Evolutionary conservation across 2,888 invertebrate species (phyloP).

Genomic region (Zeuzera pyrina): DNA sequence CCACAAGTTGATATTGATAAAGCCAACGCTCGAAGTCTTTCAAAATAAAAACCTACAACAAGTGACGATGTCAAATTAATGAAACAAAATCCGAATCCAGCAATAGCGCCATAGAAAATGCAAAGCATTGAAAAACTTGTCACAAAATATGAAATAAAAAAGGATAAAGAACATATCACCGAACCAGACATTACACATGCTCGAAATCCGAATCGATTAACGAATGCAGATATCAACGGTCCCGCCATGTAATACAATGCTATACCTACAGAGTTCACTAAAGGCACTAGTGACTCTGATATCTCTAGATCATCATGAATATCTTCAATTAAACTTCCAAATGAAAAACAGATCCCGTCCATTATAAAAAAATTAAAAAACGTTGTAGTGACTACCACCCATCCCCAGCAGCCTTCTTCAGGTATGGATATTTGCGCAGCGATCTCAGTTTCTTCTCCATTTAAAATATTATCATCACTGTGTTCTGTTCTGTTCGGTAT

Average conservation of each 20-base stretch:
- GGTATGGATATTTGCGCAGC: constrained; percentile 56
- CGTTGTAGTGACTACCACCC: constrained; percentile 47
- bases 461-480: constrained; percentile 34
- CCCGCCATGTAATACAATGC: constrained; percentile 47
- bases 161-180: constrained; percentile 34
- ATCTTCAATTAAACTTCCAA: constrained; percentile 45
- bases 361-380: constrained; percentile 40
- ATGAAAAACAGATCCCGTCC: constrained; percentile 51
- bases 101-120: constrained; percentile 42
- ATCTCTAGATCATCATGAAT: constrained; percentile 37
- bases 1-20: constrained; percentile 44
- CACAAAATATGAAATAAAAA: constrained; percentile 44
- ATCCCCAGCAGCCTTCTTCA: constrained; percentile 58
- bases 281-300: constrained; percentile 34
- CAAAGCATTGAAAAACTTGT: constrained; percentile 31
- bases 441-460: constrained; percentile 56
- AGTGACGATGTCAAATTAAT: constrained; percentile 44
- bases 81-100: constrained; percentile 50
- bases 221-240: constrained; percentile 51
- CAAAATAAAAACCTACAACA: constrained; percentile 63
- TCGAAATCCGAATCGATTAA: constrained; percentile 60
- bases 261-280: constrained; percentile 49
- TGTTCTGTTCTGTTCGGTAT: constrained; percentile 36
- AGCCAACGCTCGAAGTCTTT: constrained; percentile 46
- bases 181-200: constrained; percentile 51